These are phyloP conservation scores for Sisor rabdophorus DNA, from an alignment of 2,113 vertebrate genomes.

Conservation along the genomic window DNA sequence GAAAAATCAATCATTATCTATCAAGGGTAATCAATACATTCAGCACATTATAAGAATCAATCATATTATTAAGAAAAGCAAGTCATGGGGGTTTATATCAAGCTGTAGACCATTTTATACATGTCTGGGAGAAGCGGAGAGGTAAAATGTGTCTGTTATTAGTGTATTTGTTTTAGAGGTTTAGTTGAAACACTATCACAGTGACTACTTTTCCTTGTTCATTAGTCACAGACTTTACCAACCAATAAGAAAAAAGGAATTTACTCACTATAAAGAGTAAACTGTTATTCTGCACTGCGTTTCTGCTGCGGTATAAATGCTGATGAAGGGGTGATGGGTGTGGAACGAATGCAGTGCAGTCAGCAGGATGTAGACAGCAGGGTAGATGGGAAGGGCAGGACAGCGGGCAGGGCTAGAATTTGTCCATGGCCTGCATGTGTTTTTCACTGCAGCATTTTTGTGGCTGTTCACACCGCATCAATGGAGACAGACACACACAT, in stretches of 20 bases:
- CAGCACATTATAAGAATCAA: not conserved
- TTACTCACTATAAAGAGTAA: not conserved
- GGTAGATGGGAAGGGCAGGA: conserved; percentile 50
- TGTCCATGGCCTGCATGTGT: conserved; percentile 53
- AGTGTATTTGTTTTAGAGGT: too few species aligned
- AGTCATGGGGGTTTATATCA: not conserved
- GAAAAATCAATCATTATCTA: not conserved
- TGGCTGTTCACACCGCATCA: conserved; percentile 57
- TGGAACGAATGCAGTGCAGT: not conserved
- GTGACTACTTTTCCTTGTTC: too few species aligned
- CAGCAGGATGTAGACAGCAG: not conserved
- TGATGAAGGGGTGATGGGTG: not conserved
- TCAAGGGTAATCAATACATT: not conserved
- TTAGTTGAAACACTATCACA: not conserved
- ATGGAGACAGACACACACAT: conserved; percentile 11
- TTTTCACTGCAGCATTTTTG: conserved; percentile 68
- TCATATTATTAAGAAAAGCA: not conserved
- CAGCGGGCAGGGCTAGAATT: conserved; percentile 58
- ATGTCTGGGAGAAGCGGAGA: not conserved
- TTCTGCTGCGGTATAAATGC: conserved; percentile 45
- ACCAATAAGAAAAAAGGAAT: not conserved
- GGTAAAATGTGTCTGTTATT: not conserved
- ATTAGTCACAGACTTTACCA: too few species aligned
- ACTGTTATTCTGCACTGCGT: not conserved
- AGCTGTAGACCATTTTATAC: not conserved